A percentile compares a stretch with the other conserved stretches of the same genome.
phyloP scores from a whole-genome alignment of 2,888 invertebrate genomes.

The Pelosia muscerda region DNA sequence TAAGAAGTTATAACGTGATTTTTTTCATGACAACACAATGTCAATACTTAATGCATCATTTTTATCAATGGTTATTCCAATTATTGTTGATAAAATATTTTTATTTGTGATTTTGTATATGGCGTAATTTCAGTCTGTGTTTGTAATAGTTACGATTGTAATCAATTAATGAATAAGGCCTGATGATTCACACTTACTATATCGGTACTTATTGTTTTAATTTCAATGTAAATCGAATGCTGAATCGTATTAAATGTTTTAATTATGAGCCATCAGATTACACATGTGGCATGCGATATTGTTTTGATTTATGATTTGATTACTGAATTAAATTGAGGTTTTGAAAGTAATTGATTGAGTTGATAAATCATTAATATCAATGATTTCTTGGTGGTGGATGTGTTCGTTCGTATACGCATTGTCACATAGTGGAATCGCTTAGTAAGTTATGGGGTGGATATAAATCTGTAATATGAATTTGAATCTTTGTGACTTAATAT shows the following conservation, averaged over 20 bases:
- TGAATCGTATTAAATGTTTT: slow-evolving; percentile 39
- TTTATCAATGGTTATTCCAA: too few species aligned
- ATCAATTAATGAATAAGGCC: slow-evolving; percentile 51
- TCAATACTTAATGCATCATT: too few species aligned
- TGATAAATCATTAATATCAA: not conserved
- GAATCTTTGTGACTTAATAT: too few species aligned
- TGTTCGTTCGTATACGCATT: too few species aligned
- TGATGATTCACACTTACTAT: slow-evolving; percentile 46
- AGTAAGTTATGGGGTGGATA: too few species aligned
- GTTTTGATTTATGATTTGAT: slow-evolving; percentile 16
- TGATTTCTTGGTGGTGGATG: too few species aligned
- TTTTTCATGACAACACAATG: too few species aligned
- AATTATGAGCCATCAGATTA: slow-evolving; percentile 41
- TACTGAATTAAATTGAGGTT: not conserved
- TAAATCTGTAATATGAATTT: too few species aligned
- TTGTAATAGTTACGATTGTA: slow-evolving; percentile 37
- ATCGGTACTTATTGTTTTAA: slow-evolving; percentile 39
- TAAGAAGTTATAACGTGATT: too few species aligned
- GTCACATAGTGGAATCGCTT: too few species aligned
- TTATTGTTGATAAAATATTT: too few species aligned
- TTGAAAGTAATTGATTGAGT: not conserved
- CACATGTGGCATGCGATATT: slow-evolving; percentile 28
- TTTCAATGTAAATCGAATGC: slow-evolving; percentile 41
- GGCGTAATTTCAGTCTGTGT: slow-evolving; percentile 15
- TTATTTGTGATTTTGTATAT: not conserved